phyloP scores from a whole-genome alignment of 2,113 vertebrate species.

The Rostratula benghalensis region DNA sequence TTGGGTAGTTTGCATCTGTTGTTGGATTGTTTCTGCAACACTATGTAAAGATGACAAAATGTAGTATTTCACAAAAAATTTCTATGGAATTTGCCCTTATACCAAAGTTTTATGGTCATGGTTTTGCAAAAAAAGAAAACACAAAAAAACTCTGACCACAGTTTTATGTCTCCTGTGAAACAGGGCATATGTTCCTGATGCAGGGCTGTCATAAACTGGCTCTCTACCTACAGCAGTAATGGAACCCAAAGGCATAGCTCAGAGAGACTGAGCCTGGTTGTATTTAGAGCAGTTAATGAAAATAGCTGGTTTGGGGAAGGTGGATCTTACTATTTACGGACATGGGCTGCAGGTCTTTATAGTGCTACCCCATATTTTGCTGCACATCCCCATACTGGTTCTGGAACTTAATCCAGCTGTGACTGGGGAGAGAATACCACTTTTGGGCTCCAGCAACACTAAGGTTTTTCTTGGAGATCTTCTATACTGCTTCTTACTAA shows the following conservation, averaged over 20 bases:
- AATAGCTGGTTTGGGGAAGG: not conserved
- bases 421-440: not conserved
- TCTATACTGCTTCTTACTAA: not conserved
- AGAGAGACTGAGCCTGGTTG: not conserved
- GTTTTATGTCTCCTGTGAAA: not conserved
- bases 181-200: not conserved
- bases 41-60: not conserved
- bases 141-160: not conserved
- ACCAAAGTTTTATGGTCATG: not conserved
- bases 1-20: not conserved
- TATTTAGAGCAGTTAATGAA: not conserved
- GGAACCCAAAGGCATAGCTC: not conserved
- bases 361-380: not conserved
- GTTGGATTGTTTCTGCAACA: not conserved
- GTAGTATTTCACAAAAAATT: slow-evolving; percentile 12
- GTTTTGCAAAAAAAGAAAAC: not conserved
- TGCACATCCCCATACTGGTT: not conserved
- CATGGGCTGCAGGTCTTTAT: not conserved
- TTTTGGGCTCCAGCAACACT: not conserved
- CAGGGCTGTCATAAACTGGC: not conserved
- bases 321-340: not conserved
- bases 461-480: not conserved
- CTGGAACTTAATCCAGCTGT: not conserved
- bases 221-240: not conserved
- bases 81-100: slow-evolving; percentile 5